Evolutionary conservation across 2,888 invertebrate genomes (phyloP).

Genomic region (Lysandra bellargus): DNA sequence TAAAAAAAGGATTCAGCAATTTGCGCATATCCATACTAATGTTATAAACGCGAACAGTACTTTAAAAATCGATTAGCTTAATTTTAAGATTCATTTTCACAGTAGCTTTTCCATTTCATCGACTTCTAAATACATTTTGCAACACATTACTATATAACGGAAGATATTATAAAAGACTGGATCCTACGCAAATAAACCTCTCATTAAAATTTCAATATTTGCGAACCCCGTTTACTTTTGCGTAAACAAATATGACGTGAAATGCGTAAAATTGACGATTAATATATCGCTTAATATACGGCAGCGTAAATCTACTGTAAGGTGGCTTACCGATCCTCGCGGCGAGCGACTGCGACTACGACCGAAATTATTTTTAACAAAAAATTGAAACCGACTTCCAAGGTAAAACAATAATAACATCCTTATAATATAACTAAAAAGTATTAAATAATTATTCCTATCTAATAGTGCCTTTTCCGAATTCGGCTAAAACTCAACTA

Average conservation of each 20-base stretch:
- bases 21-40: no score
- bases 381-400: no score
- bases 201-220: conserved; percentile 24
- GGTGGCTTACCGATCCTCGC: no score
- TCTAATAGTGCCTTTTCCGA: no score
- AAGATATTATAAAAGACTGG: background rate
- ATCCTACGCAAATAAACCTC: background rate
- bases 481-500: no score
- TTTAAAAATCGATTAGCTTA: background rate
- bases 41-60: no score
- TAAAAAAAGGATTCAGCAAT: no score
- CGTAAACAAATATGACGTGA: conserved; percentile 23
- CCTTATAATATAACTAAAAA: no score
- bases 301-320: background rate
- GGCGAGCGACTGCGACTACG: no score
- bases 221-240: background rate
- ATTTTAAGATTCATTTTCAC: background rate
- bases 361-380: no score
- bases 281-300: background rate
- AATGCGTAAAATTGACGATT: background rate
- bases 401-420: no score
- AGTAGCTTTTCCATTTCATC: background rate
- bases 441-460: no score
- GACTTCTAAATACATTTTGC: background rate
- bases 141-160: background rate